Percentiles rank a stretch among this genome's conserved stretches.
Evolutionary conservation across 2,113 vertebrate species (phyloP).

Genomic region (Gnathonemus echidnorhynchus): DNA sequence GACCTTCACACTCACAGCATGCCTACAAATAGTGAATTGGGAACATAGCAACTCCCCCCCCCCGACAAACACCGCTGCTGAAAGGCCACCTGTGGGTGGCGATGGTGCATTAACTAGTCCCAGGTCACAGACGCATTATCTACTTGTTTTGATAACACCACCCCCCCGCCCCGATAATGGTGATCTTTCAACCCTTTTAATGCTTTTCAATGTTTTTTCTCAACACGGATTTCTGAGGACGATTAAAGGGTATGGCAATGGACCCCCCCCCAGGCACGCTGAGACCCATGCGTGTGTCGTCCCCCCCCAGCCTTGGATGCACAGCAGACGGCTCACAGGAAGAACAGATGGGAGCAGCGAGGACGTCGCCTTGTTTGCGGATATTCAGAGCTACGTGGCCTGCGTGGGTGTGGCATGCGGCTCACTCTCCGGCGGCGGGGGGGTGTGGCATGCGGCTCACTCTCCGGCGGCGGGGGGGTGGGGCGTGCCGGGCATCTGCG

Average conservation of each 20-base stretch:
- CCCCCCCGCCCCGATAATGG: background rate
- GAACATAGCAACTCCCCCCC: background rate
- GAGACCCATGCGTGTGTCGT: no score
- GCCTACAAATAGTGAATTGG: background rate
- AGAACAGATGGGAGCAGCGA: background rate
- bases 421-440: background rate
- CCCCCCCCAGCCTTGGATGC: background rate
- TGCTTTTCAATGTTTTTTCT: background rate
- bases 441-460: background rate
- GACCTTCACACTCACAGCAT: conserved; percentile 20
- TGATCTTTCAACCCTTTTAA: background rate
- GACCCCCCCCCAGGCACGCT: background rate
- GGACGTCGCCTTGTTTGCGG: background rate
- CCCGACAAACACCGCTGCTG: background rate
- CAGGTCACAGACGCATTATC: background rate
- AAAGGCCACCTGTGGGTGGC: background rate
- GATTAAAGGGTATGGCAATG: background rate
- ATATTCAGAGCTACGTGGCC: background rate
- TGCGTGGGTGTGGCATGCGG: background rate
- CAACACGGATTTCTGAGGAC: background rate
- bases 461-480: no score
- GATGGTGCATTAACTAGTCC: background rate
- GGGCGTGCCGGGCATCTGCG: background rate
- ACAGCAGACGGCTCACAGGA: background rate
- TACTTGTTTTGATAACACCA: background rate